Percentiles rank a stretch among this genome's conserved stretches.
Conservation (phyloP, 2,113 vertebrate genomes). For the Cathartes aura region DNA sequence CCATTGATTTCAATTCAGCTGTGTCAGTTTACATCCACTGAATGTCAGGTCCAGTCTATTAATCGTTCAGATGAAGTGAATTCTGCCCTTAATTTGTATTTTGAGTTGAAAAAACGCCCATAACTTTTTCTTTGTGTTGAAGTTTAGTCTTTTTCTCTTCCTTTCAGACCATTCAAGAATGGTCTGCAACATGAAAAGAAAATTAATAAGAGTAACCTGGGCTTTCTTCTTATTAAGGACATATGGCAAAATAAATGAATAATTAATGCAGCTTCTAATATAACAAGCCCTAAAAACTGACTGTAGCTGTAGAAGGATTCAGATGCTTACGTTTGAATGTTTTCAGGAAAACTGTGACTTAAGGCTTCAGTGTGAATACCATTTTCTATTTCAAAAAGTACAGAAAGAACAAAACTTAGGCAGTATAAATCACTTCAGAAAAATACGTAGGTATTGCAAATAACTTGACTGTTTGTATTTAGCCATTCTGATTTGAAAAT, state of each 20-base stretch:
- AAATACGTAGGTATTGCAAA: not conserved
- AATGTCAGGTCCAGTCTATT: not conserved
- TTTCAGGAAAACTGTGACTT: not conserved
- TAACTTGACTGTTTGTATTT: not conserved
- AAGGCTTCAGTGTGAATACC: not conserved
- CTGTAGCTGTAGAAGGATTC: not conserved
- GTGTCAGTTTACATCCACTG: not conserved
- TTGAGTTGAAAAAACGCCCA: not conserved
- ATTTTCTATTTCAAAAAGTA: not conserved
- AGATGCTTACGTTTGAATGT: not conserved
- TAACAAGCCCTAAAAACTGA: not conserved
- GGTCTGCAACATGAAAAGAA: not conserved
- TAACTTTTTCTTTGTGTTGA: not conserved
- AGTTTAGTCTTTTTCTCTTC: not conserved
- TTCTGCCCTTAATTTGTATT: not conserved
- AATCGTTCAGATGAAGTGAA: not conserved
- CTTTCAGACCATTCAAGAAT: not conserved
- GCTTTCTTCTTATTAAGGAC: not conserved
- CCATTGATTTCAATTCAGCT: not conserved
- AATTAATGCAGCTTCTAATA: constrained; percentile 2
- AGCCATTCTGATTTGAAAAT: not conserved
- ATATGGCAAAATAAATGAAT: constrained; percentile 23
- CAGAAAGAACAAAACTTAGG: not conserved
- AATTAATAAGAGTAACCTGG: not conserved
- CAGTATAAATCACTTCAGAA: not conserved